Conservation (phyloP, 2,113 vertebrate species). For the Rousettus leschenaultii region DNA sequence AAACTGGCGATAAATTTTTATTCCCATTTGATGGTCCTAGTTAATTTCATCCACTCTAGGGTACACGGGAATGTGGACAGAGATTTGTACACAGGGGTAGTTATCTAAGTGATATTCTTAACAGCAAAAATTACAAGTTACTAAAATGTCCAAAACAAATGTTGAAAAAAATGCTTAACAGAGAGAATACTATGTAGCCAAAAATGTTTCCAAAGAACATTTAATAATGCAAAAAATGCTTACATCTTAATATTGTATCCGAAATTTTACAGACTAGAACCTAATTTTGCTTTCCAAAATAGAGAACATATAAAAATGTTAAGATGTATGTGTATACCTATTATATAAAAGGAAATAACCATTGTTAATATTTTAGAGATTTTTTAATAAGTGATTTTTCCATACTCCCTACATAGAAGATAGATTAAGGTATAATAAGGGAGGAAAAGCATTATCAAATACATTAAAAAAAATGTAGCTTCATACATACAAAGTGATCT, state of each 20-base stretch:
- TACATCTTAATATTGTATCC: not conserved
- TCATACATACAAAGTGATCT: not conserved
- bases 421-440: not conserved
- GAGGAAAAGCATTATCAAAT: not conserved
- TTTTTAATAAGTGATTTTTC: not conserved
- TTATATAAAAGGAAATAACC: not conserved
- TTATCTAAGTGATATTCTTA: not conserved
- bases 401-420: not conserved
- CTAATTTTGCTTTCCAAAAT: conserved; percentile 1
- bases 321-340: not conserved
- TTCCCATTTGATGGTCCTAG: not conserved
- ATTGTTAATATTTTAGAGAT: not conserved
- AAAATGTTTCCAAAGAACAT: not conserved
- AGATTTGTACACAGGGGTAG: not conserved
- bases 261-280: not conserved
- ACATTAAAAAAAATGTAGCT: not conserved
- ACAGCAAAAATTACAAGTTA: not conserved
- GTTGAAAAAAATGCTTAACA: not conserved
- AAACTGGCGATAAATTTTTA: not conserved
- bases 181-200: not conserved
- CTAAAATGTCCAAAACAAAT: not conserved
- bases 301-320: not conserved
- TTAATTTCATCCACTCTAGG: not conserved
- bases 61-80: not conserved
- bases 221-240: not conserved